These are phyloP conservation scores for Danaus melanippus DNA, from an alignment of 1,140 invertebrate genomes.

Conservation along the genomic window DNA sequence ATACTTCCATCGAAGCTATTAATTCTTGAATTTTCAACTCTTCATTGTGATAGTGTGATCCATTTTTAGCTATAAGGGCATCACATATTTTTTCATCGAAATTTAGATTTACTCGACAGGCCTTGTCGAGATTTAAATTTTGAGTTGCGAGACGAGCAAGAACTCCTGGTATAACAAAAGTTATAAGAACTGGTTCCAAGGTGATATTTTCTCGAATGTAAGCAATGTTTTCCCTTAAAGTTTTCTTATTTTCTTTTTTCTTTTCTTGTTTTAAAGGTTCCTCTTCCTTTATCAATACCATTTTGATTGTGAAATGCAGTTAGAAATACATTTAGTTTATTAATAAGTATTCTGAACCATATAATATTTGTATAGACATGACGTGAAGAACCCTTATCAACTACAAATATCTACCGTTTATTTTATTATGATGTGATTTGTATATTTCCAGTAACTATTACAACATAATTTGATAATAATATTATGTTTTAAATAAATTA, in stretches of 20 bases:
- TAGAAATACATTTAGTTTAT: not conserved
- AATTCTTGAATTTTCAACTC: conserved; percentile 68
- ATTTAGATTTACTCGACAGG: conserved; percentile 73
- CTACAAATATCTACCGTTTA: no score
- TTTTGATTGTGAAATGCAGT: conserved; percentile 18
- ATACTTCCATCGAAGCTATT: conserved; percentile 71
- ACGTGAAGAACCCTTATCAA: no score
- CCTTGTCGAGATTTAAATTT: conserved; percentile 75
- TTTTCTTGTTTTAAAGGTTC: conserved; percentile 36
- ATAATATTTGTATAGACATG: no score
- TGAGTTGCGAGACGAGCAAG: conserved; percentile 69
- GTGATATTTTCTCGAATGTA: conserved; percentile 65
- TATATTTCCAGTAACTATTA: no score
- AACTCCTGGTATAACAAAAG: conserved; percentile 69
- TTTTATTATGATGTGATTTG: no score
- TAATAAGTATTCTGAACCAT: no score
- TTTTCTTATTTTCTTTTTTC: conserved; percentile 39
- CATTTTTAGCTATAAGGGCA: conserved; percentile 62
- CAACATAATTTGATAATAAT: no score
- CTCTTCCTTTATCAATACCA: conserved; percentile 34
- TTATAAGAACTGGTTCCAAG: conserved; percentile 72
- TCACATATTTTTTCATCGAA: conserved; percentile 69
- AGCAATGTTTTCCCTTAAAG: conserved; percentile 65
- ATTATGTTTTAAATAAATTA: no score
- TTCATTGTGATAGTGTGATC: conserved; percentile 53